Evolutionary conservation across 2,113 vertebrate species (phyloP), one percentile per base, ranked within the genome.

Genomic region (Eonycteris spelaea): DNA sequence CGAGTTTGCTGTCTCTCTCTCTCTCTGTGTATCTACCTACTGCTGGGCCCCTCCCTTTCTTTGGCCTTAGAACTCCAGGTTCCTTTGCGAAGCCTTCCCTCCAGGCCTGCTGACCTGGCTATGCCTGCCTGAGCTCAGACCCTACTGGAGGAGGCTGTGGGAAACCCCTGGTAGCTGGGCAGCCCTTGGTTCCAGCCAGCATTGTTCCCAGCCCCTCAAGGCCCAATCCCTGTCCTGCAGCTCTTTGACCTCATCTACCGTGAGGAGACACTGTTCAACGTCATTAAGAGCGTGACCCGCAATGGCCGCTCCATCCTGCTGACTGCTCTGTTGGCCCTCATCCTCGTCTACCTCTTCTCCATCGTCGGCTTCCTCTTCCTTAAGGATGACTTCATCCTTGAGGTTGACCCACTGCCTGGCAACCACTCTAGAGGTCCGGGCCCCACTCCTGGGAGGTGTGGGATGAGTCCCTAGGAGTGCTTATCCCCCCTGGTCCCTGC

Each of bases 321-420:
- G 95, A 99, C 99, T 0, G 99, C 99, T 13, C 99, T 99, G 96
- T 98, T 99, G 88, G 99, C 99, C 22, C 99, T 99, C 97, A 99
- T 99, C 98, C 99, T 99, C 0, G 99, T 99, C 98, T 99, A 99
- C 98, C 99, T 99, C 96, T 99, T 99, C 99, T 99, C 99, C 98
- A 99, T 99, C 6, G 99, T 99, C 28, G 99, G 99, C 96, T 99
- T 99, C 98, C 99, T 99, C 1, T 99, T 99, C 97, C 99, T 99
- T 79, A 99, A 99, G 98, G 99, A 99, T 43, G 99, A 99, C 97
- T 99, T 99, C 98, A 99, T 99, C 96, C 98, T 99, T 95, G 99
- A 99, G 98, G 99, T 99, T 19, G 99, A 99, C 97, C 98, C 97
- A 33, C 99, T 99, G 96, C 97, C 97, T 0, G 86, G 96, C 96